A percentile compares a stretch with the other conserved stretches of the same genome.
Evolutionary conservation across 2,797 vertebrate genomes (phyloP).

Genomic region (Sebastes variabilis): DNA sequence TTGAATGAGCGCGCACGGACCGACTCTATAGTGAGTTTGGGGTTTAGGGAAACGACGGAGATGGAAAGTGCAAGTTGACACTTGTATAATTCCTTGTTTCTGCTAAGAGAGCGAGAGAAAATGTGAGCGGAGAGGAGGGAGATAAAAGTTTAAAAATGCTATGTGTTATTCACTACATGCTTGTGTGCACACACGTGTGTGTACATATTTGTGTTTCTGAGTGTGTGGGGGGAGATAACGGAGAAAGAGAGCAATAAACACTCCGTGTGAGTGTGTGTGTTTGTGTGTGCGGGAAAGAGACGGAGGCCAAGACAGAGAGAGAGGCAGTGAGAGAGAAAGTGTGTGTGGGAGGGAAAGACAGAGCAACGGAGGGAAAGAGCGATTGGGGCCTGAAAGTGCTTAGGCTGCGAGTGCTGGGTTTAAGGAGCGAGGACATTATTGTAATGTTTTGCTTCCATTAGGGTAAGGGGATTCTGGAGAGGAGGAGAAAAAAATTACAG

Average conservation of each 20-base stretch:
- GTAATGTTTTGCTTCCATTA: slow-evolving; percentile 89
- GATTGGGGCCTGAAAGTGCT: slow-evolving; percentile 82
- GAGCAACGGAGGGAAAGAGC: slow-evolving; percentile 68
- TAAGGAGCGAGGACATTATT: slow-evolving; percentile 86
- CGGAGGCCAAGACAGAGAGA: slow-evolving; percentile 56
- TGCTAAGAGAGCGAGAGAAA: slow-evolving; percentile 42
- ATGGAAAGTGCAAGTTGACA: slow-evolving; percentile 53
- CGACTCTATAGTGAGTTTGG: slow-evolving; percentile 44
- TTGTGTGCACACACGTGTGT: slow-evolving; percentile 12
- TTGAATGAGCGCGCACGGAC: slow-evolving; percentile 43
- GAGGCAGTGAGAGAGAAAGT: slow-evolving; percentile 28
- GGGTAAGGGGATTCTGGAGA: slow-evolving; percentile 80
- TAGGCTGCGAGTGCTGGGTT: slow-evolving; percentile 83
- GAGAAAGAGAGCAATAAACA: slow-evolving; percentile 53
- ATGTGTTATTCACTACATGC: slow-evolving; percentile 11
- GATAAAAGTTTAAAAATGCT: slow-evolving; percentile 51
- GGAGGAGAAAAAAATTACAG: slow-evolving; percentile 74
- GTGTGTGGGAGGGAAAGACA: slow-evolving; percentile 70
- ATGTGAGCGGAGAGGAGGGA: slow-evolving; percentile 20
- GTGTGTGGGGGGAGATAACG: slow-evolving; percentile 60
- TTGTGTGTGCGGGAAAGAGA: slow-evolving; percentile 36
- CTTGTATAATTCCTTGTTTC: slow-evolving; percentile 62
- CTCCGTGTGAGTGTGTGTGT: neutral
- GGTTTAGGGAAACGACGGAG: slow-evolving; percentile 26
- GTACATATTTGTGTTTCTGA: slow-evolving; percentile 46